phyloP scores from a whole-genome alignment of 2,888 invertebrate species.

The Cephus pygmeus region DNA sequence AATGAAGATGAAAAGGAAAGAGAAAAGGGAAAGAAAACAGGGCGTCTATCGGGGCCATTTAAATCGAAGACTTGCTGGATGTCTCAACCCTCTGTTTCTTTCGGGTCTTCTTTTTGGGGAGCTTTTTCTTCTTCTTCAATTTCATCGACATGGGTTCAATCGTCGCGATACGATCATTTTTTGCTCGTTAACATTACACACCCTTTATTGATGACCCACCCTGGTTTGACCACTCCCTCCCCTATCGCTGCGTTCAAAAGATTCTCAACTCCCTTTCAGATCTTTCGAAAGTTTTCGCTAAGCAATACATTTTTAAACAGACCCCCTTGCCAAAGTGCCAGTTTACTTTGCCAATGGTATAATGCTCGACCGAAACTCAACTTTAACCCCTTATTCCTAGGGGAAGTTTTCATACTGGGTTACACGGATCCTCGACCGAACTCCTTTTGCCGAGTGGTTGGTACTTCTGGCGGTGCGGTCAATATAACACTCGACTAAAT shows the following conservation, averaged over 20 bases:
- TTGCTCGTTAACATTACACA: neutral
- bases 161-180: neutral
- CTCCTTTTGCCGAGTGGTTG: slow-evolving; percentile 12
- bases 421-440: slow-evolving; percentile 20
- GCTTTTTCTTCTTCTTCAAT: neutral
- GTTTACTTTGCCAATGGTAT: slow-evolving; percentile 20
- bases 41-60: neutral
- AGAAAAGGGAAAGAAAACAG: neutral
- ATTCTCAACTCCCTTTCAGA: neutral
- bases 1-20: neutral
- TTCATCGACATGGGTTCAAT: slow-evolving; percentile 1
- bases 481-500: slow-evolving; percentile 36
- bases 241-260: neutral
- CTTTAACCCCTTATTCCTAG: slow-evolving; percentile 10
- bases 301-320: slow-evolving; percentile 19
- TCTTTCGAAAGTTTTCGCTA: neutral
- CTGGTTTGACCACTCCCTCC: neutral
- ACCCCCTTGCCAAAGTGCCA: slow-evolving; percentile 22
- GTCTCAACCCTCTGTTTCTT: neutral
- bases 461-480: slow-evolving; percentile 24
- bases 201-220: neutral
- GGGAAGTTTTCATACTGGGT: slow-evolving; percentile 25
- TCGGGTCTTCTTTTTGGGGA: neutral
- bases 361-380: slow-evolving; percentile 32
- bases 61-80: neutral